A percentile compares a stretch with the other conserved stretches of the same genome.
These are phyloP conservation scores for Diachrysia chrysitis DNA, from an alignment of 2,888 invertebrate genomes.

Conservation along the genomic window DNA sequence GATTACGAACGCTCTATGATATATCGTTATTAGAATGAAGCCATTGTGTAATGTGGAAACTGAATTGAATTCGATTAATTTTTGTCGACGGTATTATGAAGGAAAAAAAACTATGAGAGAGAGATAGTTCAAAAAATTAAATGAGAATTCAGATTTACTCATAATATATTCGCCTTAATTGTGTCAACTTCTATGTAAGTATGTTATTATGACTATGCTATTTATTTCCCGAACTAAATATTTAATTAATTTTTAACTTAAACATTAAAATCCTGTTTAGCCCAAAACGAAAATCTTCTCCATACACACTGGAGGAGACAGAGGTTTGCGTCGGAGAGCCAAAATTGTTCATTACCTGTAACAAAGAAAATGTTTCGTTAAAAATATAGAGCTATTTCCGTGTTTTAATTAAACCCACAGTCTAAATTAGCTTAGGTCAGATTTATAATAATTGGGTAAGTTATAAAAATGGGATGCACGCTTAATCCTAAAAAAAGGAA, in stretches of 20 bases:
- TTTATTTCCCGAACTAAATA: neutral
- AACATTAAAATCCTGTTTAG: neutral
- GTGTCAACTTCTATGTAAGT: too few species aligned
- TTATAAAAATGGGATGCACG: neutral
- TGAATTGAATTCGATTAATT: neutral
- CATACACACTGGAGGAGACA: neutral
- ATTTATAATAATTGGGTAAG: slow-evolving; percentile 26
- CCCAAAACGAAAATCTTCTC: neutral
- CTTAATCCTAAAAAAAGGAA: neutral
- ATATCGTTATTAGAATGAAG: neutral
- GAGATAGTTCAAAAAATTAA: too few species aligned
- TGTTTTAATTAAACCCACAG: slow-evolving; percentile 24
- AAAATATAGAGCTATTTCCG: slow-evolving; percentile 9
- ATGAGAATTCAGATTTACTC: too few species aligned
- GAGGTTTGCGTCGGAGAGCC: neutral
- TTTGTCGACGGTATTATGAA: neutral
- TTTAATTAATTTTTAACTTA: neutral
- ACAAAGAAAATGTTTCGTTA: slow-evolving; percentile 28
- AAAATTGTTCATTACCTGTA: slow-evolving; percentile 47
- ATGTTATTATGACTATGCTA: too few species aligned
- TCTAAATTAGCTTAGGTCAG: slow-evolving; percentile 18
- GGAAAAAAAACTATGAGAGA: neutral
- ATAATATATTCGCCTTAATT: too few species aligned
- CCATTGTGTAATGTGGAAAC: neutral
- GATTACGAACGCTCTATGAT: neutral